Percentiles rank a stretch among this genome's conserved stretches.
Evolutionary conservation across 2,888 invertebrate genomes (phyloP).

Genomic region (Syritta pipiens): DNA sequence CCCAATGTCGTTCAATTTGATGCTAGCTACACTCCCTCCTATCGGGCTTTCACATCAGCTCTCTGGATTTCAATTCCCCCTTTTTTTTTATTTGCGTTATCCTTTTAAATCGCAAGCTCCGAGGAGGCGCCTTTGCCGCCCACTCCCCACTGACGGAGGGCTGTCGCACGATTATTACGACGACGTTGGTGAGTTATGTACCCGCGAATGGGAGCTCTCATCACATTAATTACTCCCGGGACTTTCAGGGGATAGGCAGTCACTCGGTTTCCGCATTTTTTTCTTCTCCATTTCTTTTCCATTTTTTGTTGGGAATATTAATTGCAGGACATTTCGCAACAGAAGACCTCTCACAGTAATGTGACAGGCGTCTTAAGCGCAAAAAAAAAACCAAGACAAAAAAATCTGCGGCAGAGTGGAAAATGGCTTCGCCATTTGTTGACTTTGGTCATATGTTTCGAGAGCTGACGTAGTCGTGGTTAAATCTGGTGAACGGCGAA

Average conservation of each 20-base stretch:
- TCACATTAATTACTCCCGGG: conserved; percentile 59
- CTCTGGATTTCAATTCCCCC: not conserved
- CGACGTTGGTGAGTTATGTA: conserved; percentile 24
- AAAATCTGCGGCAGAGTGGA: not conserved
- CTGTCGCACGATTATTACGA: conserved; percentile 31
- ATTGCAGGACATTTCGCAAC: conserved; percentile 33
- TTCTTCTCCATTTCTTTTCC: not conserved
- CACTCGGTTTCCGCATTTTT: not conserved
- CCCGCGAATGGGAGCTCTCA: conserved; percentile 34
- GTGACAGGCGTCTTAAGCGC: conserved; percentile 22
- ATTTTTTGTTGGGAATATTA: conserved; percentile 28
- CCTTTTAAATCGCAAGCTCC: conserved; percentile 7
- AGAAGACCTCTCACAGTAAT: not conserved
- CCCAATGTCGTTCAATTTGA: conserved; percentile 7
- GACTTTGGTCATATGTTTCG: not conserved
- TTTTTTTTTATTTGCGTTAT: conserved; percentile 4
- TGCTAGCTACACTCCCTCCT: conserved; percentile 4
- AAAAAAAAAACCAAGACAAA: too few relatives aligned
- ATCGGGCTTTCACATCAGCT: conserved; percentile 4
- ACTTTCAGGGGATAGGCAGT: conserved; percentile 26
- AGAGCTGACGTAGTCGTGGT: too few relatives aligned
- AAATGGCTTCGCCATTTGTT: conserved; percentile 3
- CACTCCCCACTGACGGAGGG: conserved; percentile 22
- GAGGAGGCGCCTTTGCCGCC: not conserved
- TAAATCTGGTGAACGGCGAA: too few relatives aligned